Evolutionary conservation across 2,113 vertebrate species (phyloP).

Genomic region (Scomber scombrus): DNA sequence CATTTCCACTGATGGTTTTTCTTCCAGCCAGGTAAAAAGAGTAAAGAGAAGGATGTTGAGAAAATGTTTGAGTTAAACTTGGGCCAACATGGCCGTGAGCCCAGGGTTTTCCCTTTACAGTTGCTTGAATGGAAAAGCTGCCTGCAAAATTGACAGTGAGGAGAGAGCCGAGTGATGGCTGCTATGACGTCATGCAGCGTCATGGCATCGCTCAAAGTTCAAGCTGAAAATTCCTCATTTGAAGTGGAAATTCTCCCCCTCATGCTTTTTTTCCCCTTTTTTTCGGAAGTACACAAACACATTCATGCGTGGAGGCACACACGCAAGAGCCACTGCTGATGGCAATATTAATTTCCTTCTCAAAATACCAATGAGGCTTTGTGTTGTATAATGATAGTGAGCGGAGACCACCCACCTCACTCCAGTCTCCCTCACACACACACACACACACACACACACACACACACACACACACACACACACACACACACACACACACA

Average conservation of each 20-base stretch:
- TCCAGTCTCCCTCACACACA: slow-evolving; percentile 65
- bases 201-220: slow-evolving; percentile 43
- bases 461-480: slow-evolving; percentile 34
- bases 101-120: slow-evolving; percentile 49
- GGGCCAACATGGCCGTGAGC: slow-evolving; percentile 52
- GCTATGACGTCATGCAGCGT: slow-evolving; percentile 50
- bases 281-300: slow-evolving; percentile 60
- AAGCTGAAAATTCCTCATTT: slow-evolving; percentile 31
- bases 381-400: slow-evolving; percentile 85
- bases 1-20: slow-evolving; percentile 61
- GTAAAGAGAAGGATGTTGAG: slow-evolving; percentile 55
- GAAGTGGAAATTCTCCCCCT: slow-evolving; percentile 62
- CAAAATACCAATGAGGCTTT: slow-evolving; percentile 91
- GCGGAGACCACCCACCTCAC: slow-evolving; percentile 93
- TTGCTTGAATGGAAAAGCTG: slow-evolving; percentile 63
- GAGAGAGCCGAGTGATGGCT: slow-evolving; percentile 39
- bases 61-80: slow-evolving; percentile 57
- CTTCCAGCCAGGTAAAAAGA: slow-evolving; percentile 59
- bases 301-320: slow-evolving; percentile 48
- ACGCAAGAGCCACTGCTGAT: slow-evolving; percentile 73
- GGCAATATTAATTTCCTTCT: slow-evolving; percentile 90
- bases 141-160: slow-evolving; percentile 50
- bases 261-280: neutral
- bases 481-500: slow-evolving; percentile 42
- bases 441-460: slow-evolving; percentile 63